These are phyloP conservation scores for Acleris sparsana DNA, from an alignment of 2,888 invertebrate species.

Conservation along the genomic window DNA sequence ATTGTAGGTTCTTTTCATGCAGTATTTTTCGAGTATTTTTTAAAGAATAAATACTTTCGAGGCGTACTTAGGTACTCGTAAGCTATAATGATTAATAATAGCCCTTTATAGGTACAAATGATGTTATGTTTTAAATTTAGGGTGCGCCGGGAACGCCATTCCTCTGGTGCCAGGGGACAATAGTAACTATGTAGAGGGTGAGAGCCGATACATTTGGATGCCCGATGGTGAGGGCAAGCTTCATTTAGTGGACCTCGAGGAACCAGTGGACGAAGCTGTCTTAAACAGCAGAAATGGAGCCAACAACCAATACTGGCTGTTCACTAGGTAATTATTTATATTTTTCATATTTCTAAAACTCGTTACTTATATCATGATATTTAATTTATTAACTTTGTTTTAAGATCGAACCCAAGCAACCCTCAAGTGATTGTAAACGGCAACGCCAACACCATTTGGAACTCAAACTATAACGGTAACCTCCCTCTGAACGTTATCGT, in stretches of 20 bases:
- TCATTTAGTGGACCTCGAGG: conserved; percentile 48
- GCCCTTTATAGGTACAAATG: not conserved
- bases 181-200: conserved; percentile 49
- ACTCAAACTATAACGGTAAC: conserved; percentile 50
- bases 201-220: conserved; percentile 51
- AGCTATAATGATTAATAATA: not conserved
- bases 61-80: too few relatives aligned
- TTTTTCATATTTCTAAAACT: not conserved
- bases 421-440: conserved; percentile 50
- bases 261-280: conserved; percentile 35
- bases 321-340: conserved; percentile 42
- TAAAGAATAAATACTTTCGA: too few relatives aligned
- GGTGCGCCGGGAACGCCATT: conserved; percentile 33
- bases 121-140: not conserved
- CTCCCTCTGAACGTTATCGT: conserved; percentile 52
- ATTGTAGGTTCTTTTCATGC: too few relatives aligned
- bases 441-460: conserved; percentile 47
- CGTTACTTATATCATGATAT: not conserved
- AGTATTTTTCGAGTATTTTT: too few relatives aligned
- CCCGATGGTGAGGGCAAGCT: conserved; percentile 47
- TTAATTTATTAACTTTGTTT: not conserved
- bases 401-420: conserved; percentile 46
- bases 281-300: conserved; percentile 42
- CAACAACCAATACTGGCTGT: conserved; percentile 49
- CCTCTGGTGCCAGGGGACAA: conserved; percentile 45